Evolutionary conservation across 1,140 invertebrate genomes (phyloP), one percentile per base, ranked within the genome.

Genomic region (Arctopsyche grandis): DNA sequence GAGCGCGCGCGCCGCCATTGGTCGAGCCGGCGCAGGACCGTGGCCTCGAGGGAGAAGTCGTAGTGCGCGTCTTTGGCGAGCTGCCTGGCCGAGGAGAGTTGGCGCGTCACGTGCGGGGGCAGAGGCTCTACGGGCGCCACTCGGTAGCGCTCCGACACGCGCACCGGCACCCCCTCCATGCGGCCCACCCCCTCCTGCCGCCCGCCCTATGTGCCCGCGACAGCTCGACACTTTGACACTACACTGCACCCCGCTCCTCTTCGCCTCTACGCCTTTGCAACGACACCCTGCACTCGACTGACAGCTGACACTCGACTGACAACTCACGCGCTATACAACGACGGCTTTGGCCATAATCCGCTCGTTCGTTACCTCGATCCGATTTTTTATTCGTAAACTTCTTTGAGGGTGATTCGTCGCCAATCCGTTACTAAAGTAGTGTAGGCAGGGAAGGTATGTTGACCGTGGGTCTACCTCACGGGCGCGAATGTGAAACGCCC

Each of bases 111-210:
- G 9, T 80, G 90, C 90, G 79, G 91, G 58, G 93, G 92, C 81
- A 95, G 63, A 66, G 21, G 48, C 48, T 52, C 63, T 5, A 66
- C 63, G 5, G 5, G 9, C 85, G 80, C 91, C 90, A 69, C 95
- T 91, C 86, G 90, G 90, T 76, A 91, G 91, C 16, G 94, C 94
- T 96, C 94, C 63, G 93, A 92, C 85, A 97, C 96, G 90, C 96
- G 96, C 58, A 97, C 94, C 77, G 94, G 92, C 80, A 96, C 91
- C 81, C 92, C 93, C 86, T 96, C 94, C 91, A 95, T 93, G 82
- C 91, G 94, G 80, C 58, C 14, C 16, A 87, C 85, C 60, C 85
- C 85, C 75, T 86, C 88, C 85, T n/a, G n/a, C n/a, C n/a, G n/a
- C 87, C 85, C 86, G 80, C n/a, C n/a, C n/a, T n/a, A n/a, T n/a